These are phyloP conservation scores for Liparis tanakae DNA, from an alignment of 2,797 vertebrate species.

Conservation along the genomic window DNA sequence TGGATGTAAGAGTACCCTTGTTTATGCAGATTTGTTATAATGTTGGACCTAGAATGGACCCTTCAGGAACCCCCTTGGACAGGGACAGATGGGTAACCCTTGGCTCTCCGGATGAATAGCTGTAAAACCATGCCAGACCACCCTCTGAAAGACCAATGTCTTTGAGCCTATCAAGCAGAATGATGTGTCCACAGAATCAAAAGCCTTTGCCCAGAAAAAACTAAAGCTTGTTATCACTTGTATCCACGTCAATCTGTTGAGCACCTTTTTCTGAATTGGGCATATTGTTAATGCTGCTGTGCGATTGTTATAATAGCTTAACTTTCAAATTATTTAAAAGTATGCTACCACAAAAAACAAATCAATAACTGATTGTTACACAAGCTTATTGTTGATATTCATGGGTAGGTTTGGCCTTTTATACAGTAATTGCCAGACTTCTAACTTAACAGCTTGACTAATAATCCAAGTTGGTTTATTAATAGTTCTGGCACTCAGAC, in stretches of 20 bases:
- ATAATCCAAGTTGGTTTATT: slow-evolving; percentile 30
- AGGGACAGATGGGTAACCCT: no score
- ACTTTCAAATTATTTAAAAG: slow-evolving; percentile 24
- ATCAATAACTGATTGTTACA: slow-evolving; percentile 26
- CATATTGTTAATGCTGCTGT: background rate
- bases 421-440: slow-evolving; percentile 19
- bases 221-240: slow-evolving; percentile 18
- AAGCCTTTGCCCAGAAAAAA: background rate
- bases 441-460: slow-evolving; percentile 31
- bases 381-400: slow-evolving; percentile 15
- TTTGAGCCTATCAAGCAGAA: background rate
- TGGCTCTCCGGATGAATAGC: background rate
- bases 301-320: slow-evolving; percentile 25
- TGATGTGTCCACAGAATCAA: background rate
- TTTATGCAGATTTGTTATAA: background rate
- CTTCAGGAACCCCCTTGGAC: background rate
- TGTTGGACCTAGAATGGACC: background rate
- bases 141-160: background rate
- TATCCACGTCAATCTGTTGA: slow-evolving; percentile 8
- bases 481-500: slow-evolving; percentile 18
- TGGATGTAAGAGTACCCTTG: background rate
- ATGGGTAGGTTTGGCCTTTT: slow-evolving; percentile 12
- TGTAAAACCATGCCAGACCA: background rate
- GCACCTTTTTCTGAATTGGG: slow-evolving; percentile 6
- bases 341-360: slow-evolving; percentile 10